Base-by-base conservation (phyloP, 2,888 invertebrate genomes). In the Monochamus alternatus region DNA sequence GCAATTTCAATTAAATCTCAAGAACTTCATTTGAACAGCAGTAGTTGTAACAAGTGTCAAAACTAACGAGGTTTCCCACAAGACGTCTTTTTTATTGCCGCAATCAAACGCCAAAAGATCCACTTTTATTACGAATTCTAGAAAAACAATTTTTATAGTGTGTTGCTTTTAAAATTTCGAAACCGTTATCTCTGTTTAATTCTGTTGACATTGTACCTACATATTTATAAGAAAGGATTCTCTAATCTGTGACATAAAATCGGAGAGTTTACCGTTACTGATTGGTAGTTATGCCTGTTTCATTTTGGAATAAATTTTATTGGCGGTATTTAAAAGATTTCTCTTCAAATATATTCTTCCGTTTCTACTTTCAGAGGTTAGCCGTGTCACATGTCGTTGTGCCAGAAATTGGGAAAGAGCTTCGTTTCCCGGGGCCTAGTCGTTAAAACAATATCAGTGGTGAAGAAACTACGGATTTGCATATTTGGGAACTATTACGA, bases 391-490 rank as follows among this genome's bases (percentile, higher is more conserved):
- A 58, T 63, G 64, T 73, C 73, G 58, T 44, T 14, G n/a, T 43
- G 22, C 59, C 59, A 44, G 44, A 73, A 72, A 72, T 52, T 63
- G 44, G 59, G 59, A 74, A 67, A 62, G 43, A 59, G 10, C 5
- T 7, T 55, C 10, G 12, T 52, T 4, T 22, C 62, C 55, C 65
- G 52, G 30, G 66, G 64, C 58, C 47, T 63, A 22, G 52, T 66
- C 68, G 62, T 68, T 22, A 63, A 67, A 47, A 74, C 47, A 70
- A 70, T 31, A 64, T 12, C 55, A 30, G 32, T n/a, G 38, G 43
- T 58, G 44, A 67, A 67, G 59, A 55, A 65, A 65, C 59, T 51
- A 22, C 58, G 58, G 47, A 74, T 74, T 68, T 74, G 62, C 68
- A 67, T 74, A 59, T 38, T 38, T 38, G 38, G 22, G 38, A 38